phyloP scores from a whole-genome alignment of 1,140 invertebrate genomes.

The Daktulosphaira vitifoliae region DNA sequence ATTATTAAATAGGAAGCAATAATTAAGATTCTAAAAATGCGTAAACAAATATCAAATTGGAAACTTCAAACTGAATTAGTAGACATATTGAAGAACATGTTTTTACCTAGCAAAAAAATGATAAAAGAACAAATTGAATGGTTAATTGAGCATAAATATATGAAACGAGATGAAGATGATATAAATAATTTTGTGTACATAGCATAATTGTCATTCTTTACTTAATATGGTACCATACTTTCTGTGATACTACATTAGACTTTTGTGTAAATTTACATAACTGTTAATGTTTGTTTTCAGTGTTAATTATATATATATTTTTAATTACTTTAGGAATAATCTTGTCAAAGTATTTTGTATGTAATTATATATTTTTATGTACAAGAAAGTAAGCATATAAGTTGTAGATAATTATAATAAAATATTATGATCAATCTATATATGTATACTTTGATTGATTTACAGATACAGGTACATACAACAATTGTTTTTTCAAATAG shows the following conservation, averaged over 20 bases:
- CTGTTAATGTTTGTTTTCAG: constrained; percentile 22
- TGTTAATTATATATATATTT: constrained; percentile 9
- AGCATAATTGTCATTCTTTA: constrained; percentile 55
- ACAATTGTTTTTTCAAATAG: no score
- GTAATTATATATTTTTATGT: not conserved
- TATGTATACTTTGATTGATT: no score
- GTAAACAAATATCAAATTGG: constrained; percentile 86
- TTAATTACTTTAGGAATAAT: not conserved
- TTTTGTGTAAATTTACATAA: constrained; percentile 13
- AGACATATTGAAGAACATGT: constrained; percentile 98
- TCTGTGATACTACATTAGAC: constrained; percentile 26
- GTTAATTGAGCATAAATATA: constrained; percentile 98
- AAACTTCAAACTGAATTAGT: constrained; percentile 93
- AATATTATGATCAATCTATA: no score
- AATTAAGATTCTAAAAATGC: constrained; percentile 97
- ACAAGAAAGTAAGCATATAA: not conserved
- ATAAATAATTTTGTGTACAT: constrained; percentile 98
- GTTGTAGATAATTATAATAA: no score
- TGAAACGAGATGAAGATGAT: constrained; percentile 90
- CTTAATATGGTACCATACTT: constrained; percentile 3
- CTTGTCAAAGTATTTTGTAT: not conserved
- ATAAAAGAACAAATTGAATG: constrained; percentile 99
- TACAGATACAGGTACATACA: no score
- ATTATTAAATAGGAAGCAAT: constrained; percentile 76
- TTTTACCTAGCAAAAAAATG: constrained; percentile 96